These are phyloP conservation scores for Lithophane socia DNA, from an alignment of 2,888 invertebrate species.

Conservation along the genomic window DNA sequence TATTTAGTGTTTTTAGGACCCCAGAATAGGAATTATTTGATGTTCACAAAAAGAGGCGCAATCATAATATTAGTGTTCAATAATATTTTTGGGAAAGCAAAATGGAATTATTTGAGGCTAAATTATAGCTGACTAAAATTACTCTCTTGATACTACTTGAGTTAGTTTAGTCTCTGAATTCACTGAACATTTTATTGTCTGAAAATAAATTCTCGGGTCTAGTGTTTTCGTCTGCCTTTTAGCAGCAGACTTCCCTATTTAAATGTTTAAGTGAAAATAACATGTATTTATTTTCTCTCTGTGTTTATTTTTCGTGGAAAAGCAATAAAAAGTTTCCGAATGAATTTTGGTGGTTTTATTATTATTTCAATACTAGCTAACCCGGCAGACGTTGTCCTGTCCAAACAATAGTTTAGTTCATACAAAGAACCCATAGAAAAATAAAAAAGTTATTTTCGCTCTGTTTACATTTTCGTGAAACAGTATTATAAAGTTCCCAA, in stretches of 20 bases:
- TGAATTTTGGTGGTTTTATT: neutral
- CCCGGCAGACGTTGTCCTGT: neutral
- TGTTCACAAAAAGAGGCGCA: neutral
- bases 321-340: neutral
- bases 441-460: neutral
- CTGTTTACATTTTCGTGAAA: conserved; percentile 8
- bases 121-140: neutral
- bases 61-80: neutral
- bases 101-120: neutral
- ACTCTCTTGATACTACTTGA: neutral
- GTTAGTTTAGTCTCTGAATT: conserved; percentile 8
- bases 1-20: neutral
- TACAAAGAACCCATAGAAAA: neutral
- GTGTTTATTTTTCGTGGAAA: conserved; percentile 18
- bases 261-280: conserved; percentile 16
- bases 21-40: neutral
- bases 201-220: conserved; percentile 10
- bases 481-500: neutral
- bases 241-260: conserved; percentile 5
- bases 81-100: neutral
- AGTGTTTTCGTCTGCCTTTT: conserved; percentile 25
- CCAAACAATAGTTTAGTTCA: neutral
- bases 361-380: conserved; percentile 4
- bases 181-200: conserved; percentile 11
- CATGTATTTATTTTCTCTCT: conserved; percentile 4